Evolutionary conservation across 53 echinoderm and acorn worm species (phyloP).

Genomic region (Paelopatides confundens): DNA sequence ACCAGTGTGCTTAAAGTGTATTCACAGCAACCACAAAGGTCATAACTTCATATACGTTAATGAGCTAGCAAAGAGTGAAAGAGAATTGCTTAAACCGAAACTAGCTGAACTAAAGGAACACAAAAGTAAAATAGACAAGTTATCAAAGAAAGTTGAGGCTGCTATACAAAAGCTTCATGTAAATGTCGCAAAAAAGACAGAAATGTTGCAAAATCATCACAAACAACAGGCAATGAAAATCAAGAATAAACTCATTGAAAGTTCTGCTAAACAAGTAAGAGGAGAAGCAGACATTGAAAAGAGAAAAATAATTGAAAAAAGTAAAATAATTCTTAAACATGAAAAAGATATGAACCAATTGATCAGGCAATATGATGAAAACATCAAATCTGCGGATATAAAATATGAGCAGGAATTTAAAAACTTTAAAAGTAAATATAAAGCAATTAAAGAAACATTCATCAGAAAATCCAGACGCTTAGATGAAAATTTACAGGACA

Average conservation of each 20-base stretch:
- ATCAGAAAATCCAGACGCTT: not conserved
- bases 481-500: not conserved
- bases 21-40: constrained; percentile 8
- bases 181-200: not conserved
- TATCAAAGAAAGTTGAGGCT: not conserved
- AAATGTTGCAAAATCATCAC: not conserved
- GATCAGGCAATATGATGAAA: not conserved
- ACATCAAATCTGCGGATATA: not conserved
- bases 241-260: not conserved
- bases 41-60: not conserved
- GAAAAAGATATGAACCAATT: not conserved
- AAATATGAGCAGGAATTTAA: not conserved
- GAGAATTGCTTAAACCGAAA: not conserved
- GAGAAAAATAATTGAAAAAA: not conserved
- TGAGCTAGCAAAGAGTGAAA: not conserved
- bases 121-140: not conserved
- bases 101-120: not conserved
- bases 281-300: not conserved
- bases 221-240: not conserved
- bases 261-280: not conserved
- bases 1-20: not conserved
- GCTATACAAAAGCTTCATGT: not conserved
- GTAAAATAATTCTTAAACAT: not conserved
- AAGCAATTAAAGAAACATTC: not conserved
- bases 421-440: not conserved